These are phyloP conservation scores for Pelobates cultripes DNA, from an alignment of 2,797 vertebrate species.

Conservation along the genomic window DNA sequence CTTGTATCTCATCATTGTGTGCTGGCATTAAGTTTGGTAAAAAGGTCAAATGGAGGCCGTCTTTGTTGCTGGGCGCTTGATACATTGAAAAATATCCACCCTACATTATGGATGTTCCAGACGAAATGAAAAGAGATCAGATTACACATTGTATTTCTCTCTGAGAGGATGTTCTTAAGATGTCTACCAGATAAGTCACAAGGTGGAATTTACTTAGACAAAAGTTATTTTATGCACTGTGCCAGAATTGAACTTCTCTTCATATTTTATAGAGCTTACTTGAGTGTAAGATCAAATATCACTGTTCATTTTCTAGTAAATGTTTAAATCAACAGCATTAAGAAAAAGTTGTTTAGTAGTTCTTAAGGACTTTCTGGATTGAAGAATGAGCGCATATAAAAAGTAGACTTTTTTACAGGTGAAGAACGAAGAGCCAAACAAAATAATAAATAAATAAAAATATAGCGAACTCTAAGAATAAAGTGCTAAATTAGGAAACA, in stretches of 20 bases:
- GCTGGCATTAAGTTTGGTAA: slow-evolving; percentile 70
- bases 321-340: no score
- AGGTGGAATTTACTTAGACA: not conserved
- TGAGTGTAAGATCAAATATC: no score
- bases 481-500: no score
- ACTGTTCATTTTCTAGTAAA: no score
- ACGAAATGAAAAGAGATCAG: slow-evolving; percentile 65
- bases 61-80: slow-evolving; percentile 61
- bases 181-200: not conserved
- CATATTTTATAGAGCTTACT: not conserved
- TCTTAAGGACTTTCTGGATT: no score
- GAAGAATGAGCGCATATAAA: no score
- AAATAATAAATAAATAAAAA: no score
- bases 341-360: no score
- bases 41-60: slow-evolving; percentile 75
- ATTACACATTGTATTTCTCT: slow-evolving; percentile 64
- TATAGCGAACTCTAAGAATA: no score
- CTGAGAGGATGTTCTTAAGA: slow-evolving; percentile 56
- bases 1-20: slow-evolving; percentile 59
- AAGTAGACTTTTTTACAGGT: no score
- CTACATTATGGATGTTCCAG: slow-evolving; percentile 65
- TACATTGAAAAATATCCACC: slow-evolving; percentile 62
- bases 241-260: not conserved
- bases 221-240: not conserved
- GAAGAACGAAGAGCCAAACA: no score